Conservation (phyloP, 92 coral and sea anemone species). For the Porites rus region DNA sequence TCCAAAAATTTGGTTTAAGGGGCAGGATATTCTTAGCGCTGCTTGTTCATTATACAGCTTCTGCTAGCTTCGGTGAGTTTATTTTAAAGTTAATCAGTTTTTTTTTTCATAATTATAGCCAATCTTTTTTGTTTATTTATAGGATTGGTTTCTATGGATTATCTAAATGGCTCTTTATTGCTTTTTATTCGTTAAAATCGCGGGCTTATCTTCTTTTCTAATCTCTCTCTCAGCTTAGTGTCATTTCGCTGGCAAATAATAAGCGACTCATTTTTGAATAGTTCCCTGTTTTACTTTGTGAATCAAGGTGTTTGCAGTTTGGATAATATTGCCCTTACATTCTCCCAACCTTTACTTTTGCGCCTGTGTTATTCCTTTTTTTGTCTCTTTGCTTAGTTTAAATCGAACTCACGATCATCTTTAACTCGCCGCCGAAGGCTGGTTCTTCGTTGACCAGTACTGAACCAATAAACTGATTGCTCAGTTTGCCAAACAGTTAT, state of each 20-base stretch:
- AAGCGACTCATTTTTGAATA: conserved; percentile 15
- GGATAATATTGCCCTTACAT: background rate
- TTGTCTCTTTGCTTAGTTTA: conserved; percentile 15
- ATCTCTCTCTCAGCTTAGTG: background rate
- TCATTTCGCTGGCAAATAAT: conserved; percentile 20
- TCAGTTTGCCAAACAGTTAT: conserved; percentile 24
- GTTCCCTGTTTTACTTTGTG: background rate
- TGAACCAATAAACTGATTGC: conserved; percentile 6
- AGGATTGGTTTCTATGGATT: conserved; percentile 39
- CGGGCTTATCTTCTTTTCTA: conserved; percentile 21
- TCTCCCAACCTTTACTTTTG: background rate
- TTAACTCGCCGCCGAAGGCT: conserved; percentile 1
- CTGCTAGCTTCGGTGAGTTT: background rate
- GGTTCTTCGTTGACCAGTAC: background rate
- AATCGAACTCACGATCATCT: background rate
- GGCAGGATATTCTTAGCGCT: too few species aligned
- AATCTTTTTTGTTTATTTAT: background rate
- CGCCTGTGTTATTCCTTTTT: background rate
- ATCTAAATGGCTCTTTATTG: conserved; percentile 20
- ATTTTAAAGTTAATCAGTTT: too few species aligned
- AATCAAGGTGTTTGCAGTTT: background rate
- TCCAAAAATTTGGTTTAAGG: too few species aligned
- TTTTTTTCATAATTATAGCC: background rate
- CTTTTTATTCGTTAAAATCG: conserved; percentile 30
- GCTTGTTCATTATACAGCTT: too few species aligned